phyloP scores from a whole-genome alignment of 2,888 invertebrate genomes.

The Ptilodon capucinus region DNA sequence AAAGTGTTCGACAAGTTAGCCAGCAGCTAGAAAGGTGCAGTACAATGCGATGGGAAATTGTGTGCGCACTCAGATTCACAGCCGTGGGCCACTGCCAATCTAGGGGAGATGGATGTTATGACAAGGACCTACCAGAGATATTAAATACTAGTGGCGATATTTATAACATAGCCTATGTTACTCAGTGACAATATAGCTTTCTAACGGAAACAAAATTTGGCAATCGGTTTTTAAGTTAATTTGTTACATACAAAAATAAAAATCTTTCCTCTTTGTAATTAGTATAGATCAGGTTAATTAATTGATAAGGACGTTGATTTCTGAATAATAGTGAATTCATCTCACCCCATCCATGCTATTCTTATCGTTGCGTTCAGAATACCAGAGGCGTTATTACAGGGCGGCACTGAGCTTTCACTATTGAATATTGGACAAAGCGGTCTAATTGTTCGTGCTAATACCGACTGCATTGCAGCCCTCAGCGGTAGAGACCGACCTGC shows the following conservation, averaged over 20 bases:
- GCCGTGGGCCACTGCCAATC: slow-evolving; percentile 44
- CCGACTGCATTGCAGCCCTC: slow-evolving; percentile 41
- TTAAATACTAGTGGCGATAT: too few species aligned
- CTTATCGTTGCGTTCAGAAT: slow-evolving; percentile 43
- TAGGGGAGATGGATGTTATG: slow-evolving; percentile 21
- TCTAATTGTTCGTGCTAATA: slow-evolving; percentile 66
- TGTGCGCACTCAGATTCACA: slow-evolving; percentile 48
- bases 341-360: slow-evolving; percentile 33
- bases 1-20: slow-evolving; percentile 26
- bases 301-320: too few species aligned
- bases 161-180: too few species aligned
- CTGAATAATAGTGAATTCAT: background rate
- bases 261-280: too few species aligned
- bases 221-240: too few species aligned
- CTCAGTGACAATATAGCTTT: too few species aligned
- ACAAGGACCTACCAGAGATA: slow-evolving; percentile 30
- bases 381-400: slow-evolving; percentile 50
- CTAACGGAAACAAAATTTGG: too few species aligned
- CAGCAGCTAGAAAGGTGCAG: slow-evolving; percentile 32
- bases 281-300: too few species aligned
- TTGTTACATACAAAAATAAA: too few species aligned
- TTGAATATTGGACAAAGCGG: slow-evolving; percentile 76
- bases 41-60: slow-evolving; percentile 51
- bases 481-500: slow-evolving; percentile 14
- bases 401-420: slow-evolving; percentile 51